phyloP scores from a whole-genome alignment of 2,888 invertebrate species.

The Folsomia manolachei region DNA sequence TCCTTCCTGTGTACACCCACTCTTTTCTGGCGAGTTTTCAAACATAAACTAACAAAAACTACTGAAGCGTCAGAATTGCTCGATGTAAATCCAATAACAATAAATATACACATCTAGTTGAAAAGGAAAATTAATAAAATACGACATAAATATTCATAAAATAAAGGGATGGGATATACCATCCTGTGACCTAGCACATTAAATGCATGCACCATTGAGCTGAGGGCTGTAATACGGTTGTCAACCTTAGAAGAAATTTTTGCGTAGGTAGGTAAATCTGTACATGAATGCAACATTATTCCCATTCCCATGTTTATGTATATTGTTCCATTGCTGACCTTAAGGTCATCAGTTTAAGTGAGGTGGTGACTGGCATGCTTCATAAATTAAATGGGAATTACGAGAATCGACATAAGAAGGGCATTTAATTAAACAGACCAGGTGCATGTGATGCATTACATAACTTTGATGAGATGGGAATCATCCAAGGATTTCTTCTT shows the following conservation, averaged over 20 bases:
- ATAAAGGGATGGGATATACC: neutral
- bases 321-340: too few species aligned
- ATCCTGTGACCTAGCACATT: neutral
- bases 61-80: neutral
- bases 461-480: neutral
- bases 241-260: too few species aligned
- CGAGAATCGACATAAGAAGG: too few species aligned
- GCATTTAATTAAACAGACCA: too few species aligned
- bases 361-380: too few species aligned
- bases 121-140: neutral
- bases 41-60: neutral
- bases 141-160: neutral
- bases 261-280: too few species aligned
- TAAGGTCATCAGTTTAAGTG: too few species aligned
- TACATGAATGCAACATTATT: too few species aligned
- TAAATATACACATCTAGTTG: neutral
- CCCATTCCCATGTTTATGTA: too few species aligned
- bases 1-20: neutral
- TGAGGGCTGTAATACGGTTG: too few species aligned
- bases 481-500: neutral
- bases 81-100: neutral
- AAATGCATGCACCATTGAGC: neutral
- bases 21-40: neutral
- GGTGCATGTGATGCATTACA: too few species aligned
- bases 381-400: too few species aligned